Evolutionary conservation across 2,888 invertebrate species (phyloP).

Genomic region (Allolobophora icterica): DNA sequence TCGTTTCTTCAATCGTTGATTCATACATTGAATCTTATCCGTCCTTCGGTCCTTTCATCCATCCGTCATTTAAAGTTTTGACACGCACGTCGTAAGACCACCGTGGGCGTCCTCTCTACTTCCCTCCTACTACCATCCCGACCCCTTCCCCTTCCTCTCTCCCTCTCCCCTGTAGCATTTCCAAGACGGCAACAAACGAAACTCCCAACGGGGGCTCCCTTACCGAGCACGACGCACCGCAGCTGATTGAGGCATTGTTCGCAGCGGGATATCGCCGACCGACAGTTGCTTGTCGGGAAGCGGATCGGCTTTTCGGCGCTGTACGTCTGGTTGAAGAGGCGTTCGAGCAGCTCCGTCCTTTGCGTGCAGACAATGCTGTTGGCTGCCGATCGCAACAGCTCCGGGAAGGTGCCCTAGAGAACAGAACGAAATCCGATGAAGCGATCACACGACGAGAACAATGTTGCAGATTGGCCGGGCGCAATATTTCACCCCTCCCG

Average conservation of each 20-base stretch:
- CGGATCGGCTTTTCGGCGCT: constrained; percentile 51
- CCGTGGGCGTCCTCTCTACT: neutral
- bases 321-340: constrained; percentile 54
- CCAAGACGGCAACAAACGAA: neutral
- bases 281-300: constrained; percentile 55
- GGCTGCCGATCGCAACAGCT: constrained; percentile 41
- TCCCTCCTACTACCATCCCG: neutral
- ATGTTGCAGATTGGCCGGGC: neutral
- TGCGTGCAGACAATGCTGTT: constrained; percentile 60
- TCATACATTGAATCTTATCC: neutral
- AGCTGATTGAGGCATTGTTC: constrained; percentile 41
- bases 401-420: constrained; percentile 49
- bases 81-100: too few relatives aligned
- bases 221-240: constrained; percentile 37
- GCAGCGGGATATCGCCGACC: constrained; percentile 47
- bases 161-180: neutral
- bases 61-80: neutral
- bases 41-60: too few relatives aligned
- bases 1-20: neutral
- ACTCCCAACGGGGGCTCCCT: neutral
- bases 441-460: neutral
- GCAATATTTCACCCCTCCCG: too few relatives aligned
- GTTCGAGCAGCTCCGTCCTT: constrained; percentile 52
- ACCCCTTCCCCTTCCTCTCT: neutral
- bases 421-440: neutral